A percentile compares a stretch with the other conserved stretches of the same genome.
Conservation (phyloP, 1,140 invertebrate species). For the Ectropis grisescens region DNA sequence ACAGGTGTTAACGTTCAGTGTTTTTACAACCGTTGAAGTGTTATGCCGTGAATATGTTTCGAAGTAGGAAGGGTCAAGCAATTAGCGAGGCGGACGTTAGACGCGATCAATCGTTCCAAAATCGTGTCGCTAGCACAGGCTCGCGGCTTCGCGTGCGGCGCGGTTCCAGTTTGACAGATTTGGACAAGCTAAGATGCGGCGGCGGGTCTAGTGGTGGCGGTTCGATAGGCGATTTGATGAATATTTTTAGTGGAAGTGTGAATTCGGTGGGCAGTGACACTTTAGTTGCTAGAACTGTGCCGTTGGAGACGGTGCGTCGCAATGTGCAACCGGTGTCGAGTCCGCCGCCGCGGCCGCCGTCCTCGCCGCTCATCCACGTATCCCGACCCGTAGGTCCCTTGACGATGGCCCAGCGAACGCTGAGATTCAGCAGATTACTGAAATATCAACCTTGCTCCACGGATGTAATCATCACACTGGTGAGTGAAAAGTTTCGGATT, state of each 20-base stretch:
- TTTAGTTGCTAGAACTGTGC: constrained; percentile 77
- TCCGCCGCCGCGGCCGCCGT: constrained; percentile 42
- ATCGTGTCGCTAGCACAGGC: constrained; percentile 23
- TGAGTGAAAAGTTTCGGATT: constrained; percentile 25
- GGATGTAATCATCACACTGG: constrained; percentile 47
- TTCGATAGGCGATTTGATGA: constrained; percentile 85
- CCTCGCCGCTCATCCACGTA: constrained; percentile 50
- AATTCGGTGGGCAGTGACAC: constrained; percentile 77
- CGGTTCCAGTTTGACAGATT: constrained; percentile 79
- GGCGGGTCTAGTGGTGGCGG: constrained; percentile 71
- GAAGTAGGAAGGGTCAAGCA: constrained; percentile 44
- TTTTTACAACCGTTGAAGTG: constrained; percentile 20
- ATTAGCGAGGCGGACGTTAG: constrained; percentile 56
- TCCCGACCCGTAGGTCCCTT: constrained; percentile 56
- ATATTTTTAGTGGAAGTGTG: constrained; percentile 78
- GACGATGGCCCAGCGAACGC: constrained; percentile 76
- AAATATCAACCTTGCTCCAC: constrained; percentile 61
- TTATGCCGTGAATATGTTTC: constrained; percentile 39
- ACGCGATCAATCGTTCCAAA: constrained; percentile 31
- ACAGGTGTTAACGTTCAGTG: constrained; percentile 47
- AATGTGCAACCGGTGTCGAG: constrained; percentile 58
- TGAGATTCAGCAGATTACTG: constrained; percentile 76
- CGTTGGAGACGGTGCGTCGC: constrained; percentile 75
- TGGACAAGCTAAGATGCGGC: constrained; percentile 74
- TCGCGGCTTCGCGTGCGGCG: constrained; percentile 72